A percentile compares a stretch with the other conserved stretches of the same genome.
Conservation (phyloP, 2,797 vertebrate species). For the Crocodylus rhombifer region DNA sequence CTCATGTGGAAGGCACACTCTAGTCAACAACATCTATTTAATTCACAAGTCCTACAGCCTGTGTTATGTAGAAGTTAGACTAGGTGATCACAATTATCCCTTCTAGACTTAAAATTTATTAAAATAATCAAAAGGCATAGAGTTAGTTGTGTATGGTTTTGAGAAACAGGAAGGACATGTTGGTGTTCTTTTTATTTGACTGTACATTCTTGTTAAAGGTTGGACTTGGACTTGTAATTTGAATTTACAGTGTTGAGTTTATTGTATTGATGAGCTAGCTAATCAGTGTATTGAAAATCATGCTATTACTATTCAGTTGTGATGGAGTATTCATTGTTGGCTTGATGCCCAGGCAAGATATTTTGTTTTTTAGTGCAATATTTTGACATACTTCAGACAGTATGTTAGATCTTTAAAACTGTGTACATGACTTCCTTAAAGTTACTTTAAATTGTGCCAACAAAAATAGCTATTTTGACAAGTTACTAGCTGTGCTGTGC, state of each 20-base stretch:
- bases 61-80: not conserved
- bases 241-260: not conserved
- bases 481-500: not conserved
- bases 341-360: not conserved
- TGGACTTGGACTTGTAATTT: not conserved
- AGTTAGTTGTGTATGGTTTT: not conserved
- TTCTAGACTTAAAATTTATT: not conserved
- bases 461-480: rapidly evolving
- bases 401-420: not conserved
- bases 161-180: not conserved
- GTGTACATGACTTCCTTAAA: not conserved
- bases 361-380: not conserved
- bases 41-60: not conserved
- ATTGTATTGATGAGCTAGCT: not conserved
- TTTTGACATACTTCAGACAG: constrained; percentile 26
- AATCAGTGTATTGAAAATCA: not conserved
- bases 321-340: not conserved
- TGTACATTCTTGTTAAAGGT: not conserved
- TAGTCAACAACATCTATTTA: not conserved
- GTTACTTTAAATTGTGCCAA: not conserved
- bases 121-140: not conserved
- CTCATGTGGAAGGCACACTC: not conserved
- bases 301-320: not conserved
- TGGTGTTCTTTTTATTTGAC: not conserved
- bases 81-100: not conserved